Base-by-base conservation (phyloP, 23 tunicate genomes). In the Aplidium turbinatum region DNA sequence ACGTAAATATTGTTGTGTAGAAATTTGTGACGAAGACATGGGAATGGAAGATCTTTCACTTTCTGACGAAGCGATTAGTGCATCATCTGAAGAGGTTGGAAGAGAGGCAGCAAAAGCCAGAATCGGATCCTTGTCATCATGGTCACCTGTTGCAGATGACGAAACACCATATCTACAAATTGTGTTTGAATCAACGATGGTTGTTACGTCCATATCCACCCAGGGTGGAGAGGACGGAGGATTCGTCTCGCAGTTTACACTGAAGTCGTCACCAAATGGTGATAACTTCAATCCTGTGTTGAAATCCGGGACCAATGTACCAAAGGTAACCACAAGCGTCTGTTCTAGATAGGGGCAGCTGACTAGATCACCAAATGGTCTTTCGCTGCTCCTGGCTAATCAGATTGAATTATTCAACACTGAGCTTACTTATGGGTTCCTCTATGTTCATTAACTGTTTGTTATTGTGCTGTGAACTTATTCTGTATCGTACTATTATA, bases 21-120 rank as follows among this genome's bases (percentile, higher is more conserved):
- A 60, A 60, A 5, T 5, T n/a, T 80, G 85, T 39, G 85, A 80
- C 54, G 69, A 80, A 35, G 35, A 55, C 34, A 80, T 80, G 85
- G 85, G 85, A 52, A 80, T 80, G 85, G 54, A 46, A 38, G 35
- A 27, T 25, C 55, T 36, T 36, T 35, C 33, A 19, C 70, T 80
- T 11, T 45, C 85, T 19, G 69, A 80, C 19, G 69, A 80, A 13
- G 57, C 31, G 23, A 56, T 80, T 0, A 80, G 54, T 0, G 68
- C 85, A 0, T 69, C 78, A 35, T 80, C 85, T 19, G 25, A 23
- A 16, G 35, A 54, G 32, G 33, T 54, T 22, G 78, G 78, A 36
- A 29, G 24, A 0, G 68, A 80, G 57, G 62, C 85, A 6, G 7
- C 3, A 23, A 66, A 70, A n/a, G 85, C 75, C 5, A 18, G 72